These are phyloP conservation scores for Hypolimnas misippus DNA, from an alignment of 2,888 invertebrate species.

Conservation along the genomic window DNA sequence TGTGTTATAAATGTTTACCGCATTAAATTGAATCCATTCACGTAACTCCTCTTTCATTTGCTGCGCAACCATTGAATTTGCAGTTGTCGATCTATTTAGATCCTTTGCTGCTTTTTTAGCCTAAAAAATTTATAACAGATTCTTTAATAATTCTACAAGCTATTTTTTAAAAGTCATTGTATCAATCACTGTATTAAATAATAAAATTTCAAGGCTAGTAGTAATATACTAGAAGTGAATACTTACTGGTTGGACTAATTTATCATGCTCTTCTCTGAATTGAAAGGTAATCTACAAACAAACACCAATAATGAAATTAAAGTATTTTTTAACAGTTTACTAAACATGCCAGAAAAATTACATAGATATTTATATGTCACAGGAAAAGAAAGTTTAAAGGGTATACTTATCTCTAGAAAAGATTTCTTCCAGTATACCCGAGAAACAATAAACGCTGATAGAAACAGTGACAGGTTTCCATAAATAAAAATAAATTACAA, in stretches of 20 bases:
- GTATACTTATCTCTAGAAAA: no score
- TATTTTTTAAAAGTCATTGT: not conserved
- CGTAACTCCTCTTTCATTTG: slow-evolving; percentile 62
- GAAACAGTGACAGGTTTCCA: no score
- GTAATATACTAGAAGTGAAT: not conserved
- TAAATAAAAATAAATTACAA: not conserved
- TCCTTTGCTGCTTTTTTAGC: slow-evolving; percentile 49
- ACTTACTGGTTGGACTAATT: slow-evolving; percentile 50
- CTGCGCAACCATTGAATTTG: slow-evolving; percentile 27
- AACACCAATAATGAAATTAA: slow-evolving; percentile 23
- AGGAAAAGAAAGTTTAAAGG: no score
- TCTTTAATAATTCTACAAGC: no score
- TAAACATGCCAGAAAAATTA: no score
- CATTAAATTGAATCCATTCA: slow-evolving; percentile 62
- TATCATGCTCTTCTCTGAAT: slow-evolving; percentile 61
- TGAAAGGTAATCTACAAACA: slow-evolving; percentile 58
- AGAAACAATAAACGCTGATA: no score
- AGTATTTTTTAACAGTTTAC: not conserved
- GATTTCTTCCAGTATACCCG: no score
- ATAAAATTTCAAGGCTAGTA: no score
- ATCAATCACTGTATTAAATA: no score
- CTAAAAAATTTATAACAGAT: slow-evolving; percentile 33
- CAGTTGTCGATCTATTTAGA: slow-evolving; percentile 36
- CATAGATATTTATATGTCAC: no score
- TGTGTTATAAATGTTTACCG: no score